Evolutionary conservation across 2,888 invertebrate genomes (phyloP), one percentile per base, ranked within the genome.

Genomic region (Apotomis capreana): DNA sequence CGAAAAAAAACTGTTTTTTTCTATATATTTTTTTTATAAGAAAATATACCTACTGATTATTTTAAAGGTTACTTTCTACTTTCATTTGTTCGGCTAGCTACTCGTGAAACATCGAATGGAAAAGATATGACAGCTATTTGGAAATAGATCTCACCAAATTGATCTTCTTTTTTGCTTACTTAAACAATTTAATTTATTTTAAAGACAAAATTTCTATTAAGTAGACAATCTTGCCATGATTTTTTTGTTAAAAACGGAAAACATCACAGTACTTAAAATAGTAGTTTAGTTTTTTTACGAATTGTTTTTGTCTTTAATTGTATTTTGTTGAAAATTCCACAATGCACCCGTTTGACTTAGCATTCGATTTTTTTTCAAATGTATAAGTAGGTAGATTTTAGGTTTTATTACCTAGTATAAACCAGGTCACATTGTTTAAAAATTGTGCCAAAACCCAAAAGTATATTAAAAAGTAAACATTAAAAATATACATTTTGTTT

Each of bases 371-470:
- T 80, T 74, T 84, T 85, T 87, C 85, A 87, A 85, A 88, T 85
- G 85, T 88, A 83, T 87, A 89, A 86, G 89, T 90, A 89, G 86
- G 80, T 91, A 91, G 89, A 84, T 78, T 84, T 87, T 90, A 91
- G 91, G 91, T 91, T 91, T 87, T 88, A 90, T 82, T 89, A 89
- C 91, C 91, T 87, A 89, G 88, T 86, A 85, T 91, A 89, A 88
- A 91, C 87, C 91, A 88, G 90, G 93, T 86, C 92, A 93, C 92
- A 93, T 91, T 90, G 89, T 90, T 92, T 89, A 90, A 89, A 89
- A 90, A 89, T 91, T 92, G 93, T 93, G 92, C 92, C 93, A 93
- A 92, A 93, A 91, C 92, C 90, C 91, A 89, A 90, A 92, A 92
- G 89, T 92, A 92, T 92, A 92, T 89, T 91, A 90, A 92, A 92